Evolutionary conservation across 2,888 invertebrate species (phyloP).

Genomic region (Andrena camellia): DNA sequence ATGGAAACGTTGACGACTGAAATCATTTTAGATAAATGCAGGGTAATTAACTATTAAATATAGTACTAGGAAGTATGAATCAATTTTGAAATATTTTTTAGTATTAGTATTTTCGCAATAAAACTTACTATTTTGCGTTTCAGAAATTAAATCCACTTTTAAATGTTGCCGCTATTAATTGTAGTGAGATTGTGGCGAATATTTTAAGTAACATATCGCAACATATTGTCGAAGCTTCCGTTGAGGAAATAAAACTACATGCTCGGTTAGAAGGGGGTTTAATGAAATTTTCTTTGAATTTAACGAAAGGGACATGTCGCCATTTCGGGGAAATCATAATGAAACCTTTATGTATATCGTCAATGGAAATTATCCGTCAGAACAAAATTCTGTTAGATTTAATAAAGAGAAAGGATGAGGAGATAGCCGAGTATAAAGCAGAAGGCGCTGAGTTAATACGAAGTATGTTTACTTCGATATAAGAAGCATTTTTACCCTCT

Average conservation of each 20-base stretch:
- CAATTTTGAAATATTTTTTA: not conserved
- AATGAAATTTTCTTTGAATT: slow-evolving; percentile 76
- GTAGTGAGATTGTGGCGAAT: slow-evolving; percentile 66
- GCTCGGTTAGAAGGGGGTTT: slow-evolving; percentile 72
- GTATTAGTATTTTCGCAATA: not conserved
- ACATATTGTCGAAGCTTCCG: slow-evolving; percentile 59
- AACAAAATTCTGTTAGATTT: slow-evolving; percentile 74
- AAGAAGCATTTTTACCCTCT: not conserved
- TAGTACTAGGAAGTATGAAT: not conserved
- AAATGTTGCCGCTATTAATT: slow-evolving; percentile 69
- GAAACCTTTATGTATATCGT: slow-evolving; percentile 73
- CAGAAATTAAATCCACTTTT: slow-evolving; percentile 79
- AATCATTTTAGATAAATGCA: slow-evolving; percentile 68
- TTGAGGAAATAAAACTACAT: slow-evolving; percentile 71
- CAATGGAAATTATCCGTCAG: slow-evolving; percentile 72
- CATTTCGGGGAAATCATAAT: slow-evolving; percentile 77
- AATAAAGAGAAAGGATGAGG: slow-evolving; percentile 79
- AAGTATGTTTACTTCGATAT: slow-evolving; percentile 67
- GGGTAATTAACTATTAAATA: slow-evolving; percentile 63
- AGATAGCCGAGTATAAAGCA: slow-evolving; percentile 81
- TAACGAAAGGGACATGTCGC: slow-evolving; percentile 68
- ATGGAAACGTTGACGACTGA: slow-evolving; percentile 68
- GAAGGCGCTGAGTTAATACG: slow-evolving; percentile 78
- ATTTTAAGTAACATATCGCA: slow-evolving; percentile 75
- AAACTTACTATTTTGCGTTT: slow-evolving; percentile 25